Evolutionary conservation across 1,140 invertebrate species (phyloP).

Genomic region (Homarus americanus): DNA sequence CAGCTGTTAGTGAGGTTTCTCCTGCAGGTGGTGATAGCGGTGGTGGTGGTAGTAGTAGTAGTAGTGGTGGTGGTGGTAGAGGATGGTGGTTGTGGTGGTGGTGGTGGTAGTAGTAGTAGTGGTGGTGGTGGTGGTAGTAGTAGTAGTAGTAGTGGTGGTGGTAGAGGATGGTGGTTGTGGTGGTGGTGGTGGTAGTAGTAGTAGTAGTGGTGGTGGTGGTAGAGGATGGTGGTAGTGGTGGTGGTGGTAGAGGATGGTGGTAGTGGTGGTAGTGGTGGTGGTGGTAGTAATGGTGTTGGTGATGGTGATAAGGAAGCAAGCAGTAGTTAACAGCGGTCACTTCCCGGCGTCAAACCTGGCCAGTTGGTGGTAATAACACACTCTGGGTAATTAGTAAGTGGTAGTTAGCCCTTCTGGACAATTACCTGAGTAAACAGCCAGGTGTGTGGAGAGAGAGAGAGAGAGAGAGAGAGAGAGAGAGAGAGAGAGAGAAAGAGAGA

Average conservation of each 20-base stretch:
- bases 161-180: conserved; percentile 14
- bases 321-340: neutral
- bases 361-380: conserved; percentile 16
- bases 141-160: neutral
- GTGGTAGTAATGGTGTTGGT: neutral
- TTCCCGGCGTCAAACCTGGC: neutral
- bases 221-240: neutral
- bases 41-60: neutral
- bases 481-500: neutral
- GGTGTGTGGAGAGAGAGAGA: neutral
- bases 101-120: neutral
- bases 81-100: neutral
- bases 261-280: neutral
- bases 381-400: conserved; percentile 36
- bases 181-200: neutral
- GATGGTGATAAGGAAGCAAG: too few relatives aligned
- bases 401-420: conserved; percentile 15
- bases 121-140: neutral
- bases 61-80: neutral
- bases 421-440: conserved; percentile 6
- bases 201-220: neutral
- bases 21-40: neutral
- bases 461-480: neutral
- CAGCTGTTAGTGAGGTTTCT: too few relatives aligned
- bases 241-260: neutral